Evolutionary conservation across 2,113 vertebrate genomes (phyloP).

Genomic region (Formicarius rufipectus): DNA sequence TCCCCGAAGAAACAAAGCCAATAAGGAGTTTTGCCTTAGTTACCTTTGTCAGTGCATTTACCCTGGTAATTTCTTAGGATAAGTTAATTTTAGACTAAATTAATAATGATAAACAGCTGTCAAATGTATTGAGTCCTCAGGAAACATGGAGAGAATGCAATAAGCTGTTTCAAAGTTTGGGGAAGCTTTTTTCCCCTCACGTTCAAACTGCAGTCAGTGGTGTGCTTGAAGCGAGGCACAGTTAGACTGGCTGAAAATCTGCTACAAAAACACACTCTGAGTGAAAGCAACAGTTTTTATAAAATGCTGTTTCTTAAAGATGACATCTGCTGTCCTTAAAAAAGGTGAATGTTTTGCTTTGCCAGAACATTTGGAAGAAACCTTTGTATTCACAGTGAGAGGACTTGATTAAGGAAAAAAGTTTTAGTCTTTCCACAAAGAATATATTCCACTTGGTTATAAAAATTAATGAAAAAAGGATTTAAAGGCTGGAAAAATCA

Average conservation of each 20-base stretch:
- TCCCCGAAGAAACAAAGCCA: slow-evolving; percentile 8
- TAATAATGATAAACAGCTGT: slow-evolving; percentile 17
- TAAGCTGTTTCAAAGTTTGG: not conserved
- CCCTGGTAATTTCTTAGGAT: not conserved
- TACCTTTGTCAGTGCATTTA: slow-evolving; percentile 23
- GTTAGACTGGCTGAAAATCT: not conserved
- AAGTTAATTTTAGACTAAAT: slow-evolving; percentile 21
- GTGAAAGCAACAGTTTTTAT: not conserved
- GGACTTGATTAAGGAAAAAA: not conserved
- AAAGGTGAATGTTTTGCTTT: not conserved
- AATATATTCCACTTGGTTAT: not conserved
- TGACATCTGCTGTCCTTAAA: not conserved
- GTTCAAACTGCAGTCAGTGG: not conserved
- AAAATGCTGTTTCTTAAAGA: not conserved
- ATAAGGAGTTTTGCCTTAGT: not conserved
- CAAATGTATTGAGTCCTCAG: not conserved
- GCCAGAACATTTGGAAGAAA: not conserved
- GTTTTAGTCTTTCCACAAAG: not conserved
- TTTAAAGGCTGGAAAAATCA: not conserved
- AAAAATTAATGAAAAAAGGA: not conserved
- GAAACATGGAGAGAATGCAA: not conserved
- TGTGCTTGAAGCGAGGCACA: not conserved
- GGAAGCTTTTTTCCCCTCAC: not conserved
- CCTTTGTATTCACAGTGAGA: not conserved
- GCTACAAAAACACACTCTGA: not conserved